phyloP scores from a whole-genome alignment of 2,797 vertebrate species.

The Manis pentadactyla region DNA sequence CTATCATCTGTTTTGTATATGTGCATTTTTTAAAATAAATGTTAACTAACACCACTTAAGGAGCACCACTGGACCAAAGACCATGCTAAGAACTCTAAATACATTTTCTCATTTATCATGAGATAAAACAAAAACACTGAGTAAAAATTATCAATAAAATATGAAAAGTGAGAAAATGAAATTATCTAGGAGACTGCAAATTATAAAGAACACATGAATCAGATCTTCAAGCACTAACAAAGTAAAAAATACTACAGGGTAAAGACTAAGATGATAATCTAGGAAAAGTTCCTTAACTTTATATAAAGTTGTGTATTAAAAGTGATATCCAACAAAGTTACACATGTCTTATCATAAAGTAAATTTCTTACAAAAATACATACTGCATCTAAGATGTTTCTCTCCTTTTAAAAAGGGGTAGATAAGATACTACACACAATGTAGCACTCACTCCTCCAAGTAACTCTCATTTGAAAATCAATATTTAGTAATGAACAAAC shows the following conservation, averaged over 20 bases:
- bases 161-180: constrained; percentile 38
- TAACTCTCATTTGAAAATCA: constrained; percentile 20
- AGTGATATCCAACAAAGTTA: constrained; percentile 34
- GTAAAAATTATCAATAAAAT: constrained; percentile 50
- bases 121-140: constrained; percentile 5
- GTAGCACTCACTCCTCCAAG: background rate
- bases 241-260: constrained; percentile 32
- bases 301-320: background rate
- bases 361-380: constrained; percentile 56
- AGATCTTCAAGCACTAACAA: constrained; percentile 28
- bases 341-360: background rate
- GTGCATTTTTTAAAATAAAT: constrained; percentile 1
- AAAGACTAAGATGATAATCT: background rate
- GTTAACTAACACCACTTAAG: constrained; percentile 31
- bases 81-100: constrained; percentile 40
- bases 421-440: constrained; percentile 46
- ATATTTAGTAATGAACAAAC: constrained; percentile 30
- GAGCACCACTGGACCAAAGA: background rate
- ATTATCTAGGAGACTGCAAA: constrained; percentile 27
- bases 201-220: constrained; percentile 25
- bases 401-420: constrained; percentile 20
- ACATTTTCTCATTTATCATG: constrained; percentile 41
- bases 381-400: constrained; percentile 7
- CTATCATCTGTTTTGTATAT: background rate
- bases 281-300: constrained; percentile 49